Evolutionary conservation across 2,113 vertebrate species (phyloP), one percentile per base, ranked within the genome.

Genomic region (Seriola quinqueradiata): DNA sequence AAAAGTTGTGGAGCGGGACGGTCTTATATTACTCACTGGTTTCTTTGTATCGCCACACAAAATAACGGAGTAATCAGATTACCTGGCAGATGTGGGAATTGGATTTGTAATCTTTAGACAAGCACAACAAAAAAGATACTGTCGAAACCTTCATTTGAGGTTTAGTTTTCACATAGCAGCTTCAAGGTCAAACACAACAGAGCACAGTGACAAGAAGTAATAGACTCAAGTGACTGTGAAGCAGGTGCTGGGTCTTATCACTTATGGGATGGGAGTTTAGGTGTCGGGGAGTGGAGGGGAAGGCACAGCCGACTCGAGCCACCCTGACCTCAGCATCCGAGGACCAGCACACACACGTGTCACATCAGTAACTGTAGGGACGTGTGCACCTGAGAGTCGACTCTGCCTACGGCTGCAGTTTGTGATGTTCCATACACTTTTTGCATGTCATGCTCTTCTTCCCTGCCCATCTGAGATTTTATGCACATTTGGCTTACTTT

Each of bases 251-350:
- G 52, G 50, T 80, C 61, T 63, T 68, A 70, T 84, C 79, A 48
- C 42, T 38, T 55, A 61, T 32, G 50, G 75, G 75, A 69, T 50
- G 74, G 54, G 64, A 28, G 67, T 67, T 71, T 28, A 59, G 19
- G 65, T 60, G 38, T 19, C 32, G 55, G 54, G 60, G 72, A 63
- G 73, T 65, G 82, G 78, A 76, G 68, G 69, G 61, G 38, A 42
- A 66, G 67, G 70, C 34, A 38, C 38, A 44, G 23, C 79, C 79
- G 89, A 32, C 16, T 67, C 10, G 87, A 70, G 69, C 66, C 70
- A 77, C 82, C 86, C 72, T 87, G 87, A 90, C 87, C 90, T 82
- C 89, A 81, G 81, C 77, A 72, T 87, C 85, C 32, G 48, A 83
- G 69, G 60, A 81, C 83, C 63, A 85, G 57, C 54, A 77, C 57